These are phyloP conservation scores for Progne subis DNA, from an alignment of 2,113 vertebrate genomes.

Conservation along the genomic window DNA sequence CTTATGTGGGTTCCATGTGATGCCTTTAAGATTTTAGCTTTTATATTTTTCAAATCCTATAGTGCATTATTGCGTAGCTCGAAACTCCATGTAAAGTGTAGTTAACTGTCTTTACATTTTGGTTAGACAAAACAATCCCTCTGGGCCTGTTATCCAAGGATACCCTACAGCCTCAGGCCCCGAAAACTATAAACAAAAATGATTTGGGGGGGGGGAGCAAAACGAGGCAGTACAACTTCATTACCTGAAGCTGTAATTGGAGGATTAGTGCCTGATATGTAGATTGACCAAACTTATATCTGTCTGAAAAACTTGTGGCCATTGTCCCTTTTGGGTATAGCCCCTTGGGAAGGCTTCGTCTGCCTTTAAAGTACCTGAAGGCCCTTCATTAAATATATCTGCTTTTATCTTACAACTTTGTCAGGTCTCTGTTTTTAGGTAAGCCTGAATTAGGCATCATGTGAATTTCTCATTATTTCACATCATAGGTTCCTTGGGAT, in stretches of 20 bases:
- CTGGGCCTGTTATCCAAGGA: not conserved
- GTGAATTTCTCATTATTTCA: not conserved
- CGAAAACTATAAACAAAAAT: not conserved
- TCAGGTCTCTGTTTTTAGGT: not conserved
- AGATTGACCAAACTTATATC: not conserved
- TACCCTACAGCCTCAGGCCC: not conserved
- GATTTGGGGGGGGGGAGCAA: not conserved
- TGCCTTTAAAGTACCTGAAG: not conserved
- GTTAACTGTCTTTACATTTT: not conserved
- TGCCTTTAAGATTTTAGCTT: not conserved
- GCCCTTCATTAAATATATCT: not conserved
- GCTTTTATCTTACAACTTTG: not conserved
- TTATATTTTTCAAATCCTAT: not conserved
- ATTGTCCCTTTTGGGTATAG: not conserved
- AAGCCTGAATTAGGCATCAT: not conserved
- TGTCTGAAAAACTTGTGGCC: not conserved
- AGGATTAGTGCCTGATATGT: not conserved
- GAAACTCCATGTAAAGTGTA: not conserved
- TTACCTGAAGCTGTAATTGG: not conserved
- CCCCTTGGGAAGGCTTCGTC: not conserved
- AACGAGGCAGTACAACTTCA: not conserved
- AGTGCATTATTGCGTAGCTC: not conserved
- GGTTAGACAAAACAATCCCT: not conserved
- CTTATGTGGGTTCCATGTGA: not conserved
- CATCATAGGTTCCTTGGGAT: not conserved